Evolutionary conservation across 92 coral and sea anemone species (phyloP), one percentile per base, ranked within the genome.

Genomic region (Pocillopora grandis): DNA sequence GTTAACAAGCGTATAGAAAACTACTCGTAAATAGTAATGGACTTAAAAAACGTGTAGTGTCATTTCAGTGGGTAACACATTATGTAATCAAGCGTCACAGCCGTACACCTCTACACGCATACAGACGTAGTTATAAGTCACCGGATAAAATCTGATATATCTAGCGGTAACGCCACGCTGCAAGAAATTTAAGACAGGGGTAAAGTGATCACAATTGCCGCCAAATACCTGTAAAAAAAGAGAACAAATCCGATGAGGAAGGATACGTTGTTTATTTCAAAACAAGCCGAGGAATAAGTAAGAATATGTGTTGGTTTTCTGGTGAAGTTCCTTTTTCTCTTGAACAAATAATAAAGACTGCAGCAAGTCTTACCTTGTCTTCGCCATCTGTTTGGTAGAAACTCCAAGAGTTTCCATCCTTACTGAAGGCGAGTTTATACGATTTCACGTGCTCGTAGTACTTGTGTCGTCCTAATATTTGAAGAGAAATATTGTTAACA

Each of bases 91-190:
- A 23, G 75, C 64, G 5, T 75, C 80, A 23, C 97, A 93, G 4
- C 97, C 97, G 78, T 90, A 90, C 23, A 91, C 71, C 59, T 93
- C 94, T 16, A 93, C 92, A 19, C 94, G 55, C 97, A 93, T 93
- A 61, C 97, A 93, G 5, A 89, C 87, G 64, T 76, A 89, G 23
- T 58, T 87, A 57, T 85, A 87, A 49, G 77, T 83, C 64, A 85
- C 75, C 0, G 97, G 94, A 70, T 85, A 86, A 65, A 93, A 88
- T 80, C 84, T 81, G 62, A 93, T 80, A 75, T 77, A 90, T 21
- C 97, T 93, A 10, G 94, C 97, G 55, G 81, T 72, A 9, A 93
- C 81, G 18, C 89, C 87, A 19, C 76, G 75, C 11, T 80, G 86
- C 10, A 93, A 88, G 58, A 81, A 71, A 76, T 93, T 93, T 18